phyloP scores from a whole-genome alignment of 2,797 vertebrate genomes.

The Salmo trutta region DNA sequence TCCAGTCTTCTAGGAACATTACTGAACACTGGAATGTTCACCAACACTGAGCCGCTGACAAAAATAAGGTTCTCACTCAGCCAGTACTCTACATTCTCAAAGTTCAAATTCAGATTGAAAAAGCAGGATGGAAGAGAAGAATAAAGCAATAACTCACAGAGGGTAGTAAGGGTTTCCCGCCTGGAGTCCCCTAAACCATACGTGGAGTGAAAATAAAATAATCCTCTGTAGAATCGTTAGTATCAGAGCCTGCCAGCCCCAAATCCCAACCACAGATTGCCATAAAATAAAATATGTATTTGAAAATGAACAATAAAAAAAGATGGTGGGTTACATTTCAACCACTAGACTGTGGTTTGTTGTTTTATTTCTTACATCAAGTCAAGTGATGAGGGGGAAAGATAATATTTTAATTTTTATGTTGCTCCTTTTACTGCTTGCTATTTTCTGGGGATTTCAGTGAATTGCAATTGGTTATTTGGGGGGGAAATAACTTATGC shows the following conservation, averaged over 20 bases:
- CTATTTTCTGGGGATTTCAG: slow-evolving; percentile 50
- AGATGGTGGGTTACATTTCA: slow-evolving; percentile 65
- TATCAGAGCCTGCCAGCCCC: slow-evolving; percentile 54
- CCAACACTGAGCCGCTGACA: background rate
- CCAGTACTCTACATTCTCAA: background rate
- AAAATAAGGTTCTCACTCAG: background rate
- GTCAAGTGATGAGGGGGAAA: slow-evolving; percentile 52
- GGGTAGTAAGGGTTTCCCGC: slow-evolving; percentile 56
- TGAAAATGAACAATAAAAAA: slow-evolving; percentile 67
- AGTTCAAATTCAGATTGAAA: slow-evolving; percentile 25
- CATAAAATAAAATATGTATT: slow-evolving; percentile 62
- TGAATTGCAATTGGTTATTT: slow-evolving; percentile 38
- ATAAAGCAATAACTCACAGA: slow-evolving; percentile 45
- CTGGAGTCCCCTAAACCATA: slow-evolving; percentile 56
- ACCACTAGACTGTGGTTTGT: slow-evolving; percentile 71
- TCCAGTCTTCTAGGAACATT: slow-evolving; percentile 5
- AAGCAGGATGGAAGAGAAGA: slow-evolving; percentile 22
- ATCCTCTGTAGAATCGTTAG: slow-evolving; percentile 65
- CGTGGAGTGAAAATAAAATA: slow-evolving; percentile 58
- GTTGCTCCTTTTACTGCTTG: slow-evolving; percentile 36
- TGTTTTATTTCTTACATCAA: slow-evolving; percentile 64
- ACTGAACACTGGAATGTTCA: background rate
- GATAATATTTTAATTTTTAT: slow-evolving; percentile 53
- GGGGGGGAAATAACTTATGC: background rate
- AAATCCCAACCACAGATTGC: slow-evolving; percentile 59